A percentile compares a stretch with the other conserved stretches of the same genome.
These are phyloP conservation scores for Epistrophe eligans DNA, from an alignment of 2,888 invertebrate species.

Conservation along the genomic window DNA sequence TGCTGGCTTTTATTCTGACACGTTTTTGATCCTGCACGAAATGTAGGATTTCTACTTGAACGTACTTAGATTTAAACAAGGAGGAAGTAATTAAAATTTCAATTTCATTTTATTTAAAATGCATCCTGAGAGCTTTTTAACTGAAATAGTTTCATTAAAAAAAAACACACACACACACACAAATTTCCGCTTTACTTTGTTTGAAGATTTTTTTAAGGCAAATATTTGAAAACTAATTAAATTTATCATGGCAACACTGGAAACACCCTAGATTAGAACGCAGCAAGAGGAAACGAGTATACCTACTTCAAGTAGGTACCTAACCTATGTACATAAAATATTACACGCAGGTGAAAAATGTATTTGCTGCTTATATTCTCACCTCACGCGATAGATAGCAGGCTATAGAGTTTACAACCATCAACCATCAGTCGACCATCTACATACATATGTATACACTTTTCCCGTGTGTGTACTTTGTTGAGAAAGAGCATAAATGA, in stretches of 20 bases:
- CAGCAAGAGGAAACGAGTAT: not conserved
- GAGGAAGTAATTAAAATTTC: not conserved
- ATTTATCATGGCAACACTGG: constrained; percentile 2
- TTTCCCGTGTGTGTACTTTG: constrained; percentile 9
- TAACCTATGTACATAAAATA: not conserved
- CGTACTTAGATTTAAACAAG: no score
- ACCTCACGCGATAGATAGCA: constrained; percentile 13
- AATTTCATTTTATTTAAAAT: no score
- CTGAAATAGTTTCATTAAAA: no score
- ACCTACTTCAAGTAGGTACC: not conserved
- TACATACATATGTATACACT: not conserved
- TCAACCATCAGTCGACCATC: not conserved
- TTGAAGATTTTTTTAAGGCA: no score
- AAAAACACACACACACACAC: no score
- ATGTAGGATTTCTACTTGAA: not conserved
- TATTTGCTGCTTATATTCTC: constrained; percentile 39
- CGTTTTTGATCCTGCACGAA: not conserved
- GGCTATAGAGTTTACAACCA: not conserved
- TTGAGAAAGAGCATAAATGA: constrained; percentile 44
- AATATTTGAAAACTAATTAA: not conserved
- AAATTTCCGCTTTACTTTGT: no score
- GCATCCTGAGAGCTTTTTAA: no score
- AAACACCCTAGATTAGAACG: not conserved
- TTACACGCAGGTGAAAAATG: constrained; percentile 34
- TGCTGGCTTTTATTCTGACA: no score